A percentile compares a stretch with the other conserved stretches of the same genome.
Evolutionary conservation across 2,797 vertebrate genomes (phyloP).

Genomic region (Neostethus bicornis): DNA sequence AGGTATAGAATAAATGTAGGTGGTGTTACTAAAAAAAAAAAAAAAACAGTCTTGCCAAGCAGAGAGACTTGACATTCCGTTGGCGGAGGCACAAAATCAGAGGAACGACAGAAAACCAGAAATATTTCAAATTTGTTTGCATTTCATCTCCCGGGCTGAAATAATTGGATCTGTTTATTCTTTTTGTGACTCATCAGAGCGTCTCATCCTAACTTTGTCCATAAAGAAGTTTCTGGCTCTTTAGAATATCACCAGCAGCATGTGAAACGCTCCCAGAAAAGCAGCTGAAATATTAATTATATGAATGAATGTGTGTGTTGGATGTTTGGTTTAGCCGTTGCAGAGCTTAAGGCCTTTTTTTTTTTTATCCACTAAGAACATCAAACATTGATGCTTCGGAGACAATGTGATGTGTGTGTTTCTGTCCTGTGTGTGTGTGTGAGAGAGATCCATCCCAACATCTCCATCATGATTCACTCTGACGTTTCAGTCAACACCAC

Average conservation of each 20-base stretch:
- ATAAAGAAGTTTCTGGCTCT: no score
- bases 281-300: neutral
- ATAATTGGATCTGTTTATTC: no score
- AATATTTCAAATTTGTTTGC: no score
- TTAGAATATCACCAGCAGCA: neutral
- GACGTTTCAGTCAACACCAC: slow-evolving; percentile 55
- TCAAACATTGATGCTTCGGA: neutral
- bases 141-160: no score
- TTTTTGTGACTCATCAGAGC: no score
- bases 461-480: slow-evolving; percentile 51
- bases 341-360: neutral
- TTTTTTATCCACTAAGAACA: neutral
- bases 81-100: no score
- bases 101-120: no score
- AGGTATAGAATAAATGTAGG: no score
- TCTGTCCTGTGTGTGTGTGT: neutral
- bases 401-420: neutral
- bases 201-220: no score
- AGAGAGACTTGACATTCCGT: no score
- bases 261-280: neutral
- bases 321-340: neutral
- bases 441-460: slow-evolving; percentile 30
- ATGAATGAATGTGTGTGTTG: neutral
- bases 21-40: no score
- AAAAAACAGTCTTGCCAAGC: no score